A percentile compares a stretch with the other conserved stretches of the same genome.
phyloP scores from a whole-genome alignment of 2,113 vertebrate species.

The Mustelus asterias region DNA sequence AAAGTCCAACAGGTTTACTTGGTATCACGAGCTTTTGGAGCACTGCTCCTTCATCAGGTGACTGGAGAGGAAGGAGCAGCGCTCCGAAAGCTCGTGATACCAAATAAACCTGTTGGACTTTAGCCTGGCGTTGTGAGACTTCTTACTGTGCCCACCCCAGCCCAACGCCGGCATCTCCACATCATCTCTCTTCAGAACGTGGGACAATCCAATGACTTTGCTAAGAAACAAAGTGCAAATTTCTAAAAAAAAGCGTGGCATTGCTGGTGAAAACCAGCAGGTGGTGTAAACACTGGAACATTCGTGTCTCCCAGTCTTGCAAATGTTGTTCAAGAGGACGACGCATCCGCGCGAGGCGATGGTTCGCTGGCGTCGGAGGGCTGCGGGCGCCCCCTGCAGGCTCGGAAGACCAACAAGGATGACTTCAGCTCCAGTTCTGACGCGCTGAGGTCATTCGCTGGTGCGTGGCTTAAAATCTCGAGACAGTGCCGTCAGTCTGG shows the following conservation, averaged over 20 bases:
- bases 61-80: too few species aligned
- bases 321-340: background rate
- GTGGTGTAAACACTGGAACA: background rate
- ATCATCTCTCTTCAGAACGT: background rate
- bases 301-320: background rate
- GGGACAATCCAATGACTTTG: background rate
- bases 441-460: conserved; percentile 5
- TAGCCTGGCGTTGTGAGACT: too few species aligned
- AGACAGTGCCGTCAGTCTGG: conserved; percentile 7
- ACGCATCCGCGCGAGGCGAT: background rate
- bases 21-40: too few species aligned
- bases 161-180: too few species aligned
- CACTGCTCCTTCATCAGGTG: too few species aligned
- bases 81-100: too few species aligned
- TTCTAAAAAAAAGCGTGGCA: background rate
- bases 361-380: background rate
- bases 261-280: background rate
- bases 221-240: background rate
- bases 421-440: background rate
- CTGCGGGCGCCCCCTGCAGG: background rate
- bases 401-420: background rate
- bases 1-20: too few species aligned
- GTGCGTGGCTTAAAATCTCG: conserved; percentile 15
- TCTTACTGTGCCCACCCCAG: too few species aligned
- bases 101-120: too few species aligned